Conservation (phyloP, 2,888 invertebrate species). For the Pilophorus perplexus region DNA sequence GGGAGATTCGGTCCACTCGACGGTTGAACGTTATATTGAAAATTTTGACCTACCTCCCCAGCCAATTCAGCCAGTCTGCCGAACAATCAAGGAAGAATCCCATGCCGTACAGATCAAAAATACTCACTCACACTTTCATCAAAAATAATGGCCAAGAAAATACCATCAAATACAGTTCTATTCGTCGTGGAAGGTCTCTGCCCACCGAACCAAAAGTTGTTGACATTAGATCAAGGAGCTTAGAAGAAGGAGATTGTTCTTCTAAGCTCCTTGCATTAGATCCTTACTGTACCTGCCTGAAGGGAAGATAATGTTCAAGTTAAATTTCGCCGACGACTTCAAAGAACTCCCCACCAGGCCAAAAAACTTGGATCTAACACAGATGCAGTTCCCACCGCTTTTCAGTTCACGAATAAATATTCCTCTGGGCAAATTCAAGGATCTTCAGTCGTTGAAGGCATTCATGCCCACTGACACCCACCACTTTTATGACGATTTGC, state of each 20-base stretch:
- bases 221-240: slow-evolving; percentile 21
- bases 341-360: neutral
- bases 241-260: no score
- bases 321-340: slow-evolving; percentile 28
- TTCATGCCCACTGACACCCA: slow-evolving; percentile 48
- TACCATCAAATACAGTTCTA: slow-evolving; percentile 21
- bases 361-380: neutral
- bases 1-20: slow-evolving; percentile 13
- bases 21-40: neutral
- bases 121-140: slow-evolving; percentile 40
- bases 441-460: slow-evolving; percentile 48
- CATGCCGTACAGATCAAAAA: slow-evolving; percentile 36
- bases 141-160: slow-evolving; percentile 32
- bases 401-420: neutral
- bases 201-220: slow-evolving; percentile 29
- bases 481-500: neutral
- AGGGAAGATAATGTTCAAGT: slow-evolving; percentile 31
- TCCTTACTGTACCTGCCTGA: slow-evolving; percentile 26
- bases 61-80: slow-evolving; percentile 31
- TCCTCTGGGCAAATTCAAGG: neutral
- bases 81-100: slow-evolving; percentile 28
- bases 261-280: no score
- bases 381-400: neutral
- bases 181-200: slow-evolving; percentile 34
- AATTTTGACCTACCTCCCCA: slow-evolving; percentile 1